Evolutionary conservation across 53 echinoderm and acorn worm genomes (phyloP).

Genomic region (Arbacia lixula): DNA sequence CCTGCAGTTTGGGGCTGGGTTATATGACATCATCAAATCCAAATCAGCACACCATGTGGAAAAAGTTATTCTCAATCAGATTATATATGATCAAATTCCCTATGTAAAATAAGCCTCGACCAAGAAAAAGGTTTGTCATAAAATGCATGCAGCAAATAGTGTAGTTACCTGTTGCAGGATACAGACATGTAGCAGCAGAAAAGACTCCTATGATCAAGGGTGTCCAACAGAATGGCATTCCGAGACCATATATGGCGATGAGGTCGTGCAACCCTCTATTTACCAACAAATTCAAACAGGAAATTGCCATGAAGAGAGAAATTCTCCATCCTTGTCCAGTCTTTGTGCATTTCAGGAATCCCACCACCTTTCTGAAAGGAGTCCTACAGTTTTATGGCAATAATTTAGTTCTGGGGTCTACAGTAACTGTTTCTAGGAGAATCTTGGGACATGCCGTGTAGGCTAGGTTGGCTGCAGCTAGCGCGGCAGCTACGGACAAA

Average conservation of each 20-base stretch:
- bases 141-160: not conserved
- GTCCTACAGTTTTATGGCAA: no score
- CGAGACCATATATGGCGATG: slow-evolving; percentile 53
- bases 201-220: slow-evolving; percentile 38
- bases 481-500: slow-evolving; percentile 11
- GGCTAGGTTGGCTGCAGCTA: slow-evolving; percentile 26
- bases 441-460: slow-evolving; percentile 58
- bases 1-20: no score
- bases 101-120: no score
- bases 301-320: slow-evolving; percentile 27
- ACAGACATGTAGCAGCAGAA: slow-evolving; percentile 5
- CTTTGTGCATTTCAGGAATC: not conserved
- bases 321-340: slow-evolving; percentile 31
- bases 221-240: slow-evolving; percentile 67
- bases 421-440: slow-evolving; percentile 51
- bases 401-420: no score
- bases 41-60: no score
- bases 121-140: not conserved
- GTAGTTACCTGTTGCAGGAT: slow-evolving; percentile 23
- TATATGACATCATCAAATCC: no score
- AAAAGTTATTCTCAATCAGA: no score
- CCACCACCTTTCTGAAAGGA: slow-evolving; percentile 26
- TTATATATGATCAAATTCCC: no score
- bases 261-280: slow-evolving; percentile 44
- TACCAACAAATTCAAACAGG: slow-evolving; percentile 15